These are phyloP conservation scores for Dryobota labecula DNA, from an alignment of 2,888 invertebrate genomes.

Conservation along the genomic window DNA sequence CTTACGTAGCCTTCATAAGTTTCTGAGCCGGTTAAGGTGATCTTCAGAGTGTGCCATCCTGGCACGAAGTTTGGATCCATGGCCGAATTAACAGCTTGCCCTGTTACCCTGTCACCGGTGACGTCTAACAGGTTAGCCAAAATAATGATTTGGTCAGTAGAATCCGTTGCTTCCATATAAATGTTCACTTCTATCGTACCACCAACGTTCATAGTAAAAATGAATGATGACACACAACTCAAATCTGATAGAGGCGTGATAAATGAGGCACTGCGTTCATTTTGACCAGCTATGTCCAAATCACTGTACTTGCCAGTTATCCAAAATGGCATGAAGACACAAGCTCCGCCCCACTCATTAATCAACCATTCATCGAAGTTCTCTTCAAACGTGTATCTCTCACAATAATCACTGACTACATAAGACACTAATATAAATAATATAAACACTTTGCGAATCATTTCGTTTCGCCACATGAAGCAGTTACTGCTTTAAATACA, in stretches of 20 bases:
- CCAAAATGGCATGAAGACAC: constrained; percentile 65
- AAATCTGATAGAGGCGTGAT: constrained; percentile 60
- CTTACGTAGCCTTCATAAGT: constrained; percentile 46
- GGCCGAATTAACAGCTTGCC: constrained; percentile 1
- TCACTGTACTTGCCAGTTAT: constrained; percentile 51
- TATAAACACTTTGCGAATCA: constrained; percentile 59
- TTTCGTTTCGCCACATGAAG: constrained; percentile 51
- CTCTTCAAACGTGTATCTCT: constrained; percentile 71
- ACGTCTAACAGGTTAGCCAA: neutral
- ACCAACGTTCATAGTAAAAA: neutral
- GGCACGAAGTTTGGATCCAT: neutral
- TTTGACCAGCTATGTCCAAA: constrained; percentile 47
- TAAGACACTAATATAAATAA: constrained; percentile 52
- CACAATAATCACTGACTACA: constrained; percentile 71
- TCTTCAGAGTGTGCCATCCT: constrained; percentile 28
- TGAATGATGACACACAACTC: constrained; percentile 41
- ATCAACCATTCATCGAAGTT: constrained; percentile 68
- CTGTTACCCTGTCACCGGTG: neutral
- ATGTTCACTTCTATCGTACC: constrained; percentile 24
- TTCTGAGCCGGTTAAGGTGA: constrained; percentile 12
- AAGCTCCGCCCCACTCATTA: constrained; percentile 61
- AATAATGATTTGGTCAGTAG: constrained; percentile 1
- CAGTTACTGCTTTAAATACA: constrained; percentile 51
- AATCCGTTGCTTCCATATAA: constrained; percentile 10
- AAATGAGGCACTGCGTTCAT: constrained; percentile 66